Evolutionary conservation across 2,888 invertebrate species (phyloP), one percentile per base, ranked within the genome.

Genomic region (Dendrolimus pini): DNA sequence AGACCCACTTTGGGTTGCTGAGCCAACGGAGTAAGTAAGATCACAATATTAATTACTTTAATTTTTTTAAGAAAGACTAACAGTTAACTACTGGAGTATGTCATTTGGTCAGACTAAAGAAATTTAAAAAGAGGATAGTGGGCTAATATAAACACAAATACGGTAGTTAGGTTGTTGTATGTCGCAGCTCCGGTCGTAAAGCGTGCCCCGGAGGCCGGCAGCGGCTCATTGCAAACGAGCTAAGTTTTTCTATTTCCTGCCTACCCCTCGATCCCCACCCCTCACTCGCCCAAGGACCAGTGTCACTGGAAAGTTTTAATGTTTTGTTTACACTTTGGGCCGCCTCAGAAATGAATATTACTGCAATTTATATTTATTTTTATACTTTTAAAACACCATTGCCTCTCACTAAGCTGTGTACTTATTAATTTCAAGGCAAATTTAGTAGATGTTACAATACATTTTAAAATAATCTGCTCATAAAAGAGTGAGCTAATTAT

Each of bases 181-280:
- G 47, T 63, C 65, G 69, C 68, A 67, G 72, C 30, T 30, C 30
- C 67, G 66, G 66, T 68, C 71, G 70, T 74, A 73, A 72, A 73
- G 71, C 71, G 69, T 72, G 74, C 73, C 68, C 72, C 63, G 65
- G 59, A 56, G 47, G 60, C 70, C 72, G 71, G 65, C 64, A 60
- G 67, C 60, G 62, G 66, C 69, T 74, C 72, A 73, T 74, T 77
- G 75, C 73, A 76, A 79, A 80, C 73, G 79, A 78, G 70, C 72
- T 66, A 80, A 81, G 75, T 80, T 81, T 79, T 81, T 80, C 79
- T 80, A 80, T 80, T 80, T 79, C 75, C 79, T 74, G 67, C 63
- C 52, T 60, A 55, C 42, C 60, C 52, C 57, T 54, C 14, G 52
- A 14, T 41, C 54, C 55, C 61, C 64, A 62, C 58, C 56, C 30